Conservation (phyloP, 1,140 invertebrate species). For the Physella acuta region DNA sequence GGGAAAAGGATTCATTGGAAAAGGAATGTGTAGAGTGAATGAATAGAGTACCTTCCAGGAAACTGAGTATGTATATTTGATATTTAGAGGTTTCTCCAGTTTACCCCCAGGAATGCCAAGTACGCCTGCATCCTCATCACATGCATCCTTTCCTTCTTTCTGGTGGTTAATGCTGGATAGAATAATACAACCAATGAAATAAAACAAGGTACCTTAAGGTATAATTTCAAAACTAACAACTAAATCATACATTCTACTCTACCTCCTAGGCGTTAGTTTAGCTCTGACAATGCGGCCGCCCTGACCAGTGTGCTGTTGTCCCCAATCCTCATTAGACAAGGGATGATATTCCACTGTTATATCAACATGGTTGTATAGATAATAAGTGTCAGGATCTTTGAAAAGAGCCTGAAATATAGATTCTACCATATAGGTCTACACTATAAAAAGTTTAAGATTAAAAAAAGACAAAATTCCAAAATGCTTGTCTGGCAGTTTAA, state of each 20-base stretch:
- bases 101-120: slow-evolving; percentile 70
- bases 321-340: slow-evolving; percentile 82
- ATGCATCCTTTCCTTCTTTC: slow-evolving; percentile 45
- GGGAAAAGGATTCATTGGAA: neutral
- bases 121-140: slow-evolving; percentile 62
- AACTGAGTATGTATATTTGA: slow-evolving; percentile 87
- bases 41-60: slow-evolving; percentile 69
- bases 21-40: neutral
- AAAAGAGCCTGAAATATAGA: slow-evolving; percentile 34
- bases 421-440: neutral
- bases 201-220: no score
- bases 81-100: slow-evolving; percentile 63
- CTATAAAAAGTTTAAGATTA: neutral
- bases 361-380: slow-evolving; percentile 96
- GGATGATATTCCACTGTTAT: slow-evolving; percentile 90
- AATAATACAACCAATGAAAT: neutral
- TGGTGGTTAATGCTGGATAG: slow-evolving; percentile 58
- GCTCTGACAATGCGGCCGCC: slow-evolving; percentile 88
- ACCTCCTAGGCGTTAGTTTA: slow-evolving; percentile 78
- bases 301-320: slow-evolving; percentile 67
- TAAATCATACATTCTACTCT: no score
- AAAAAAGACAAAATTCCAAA: neutral
- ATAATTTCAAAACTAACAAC: no score
- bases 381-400: slow-evolving; percentile 71
- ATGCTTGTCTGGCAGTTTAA: neutral